Evolutionary conservation across 2,113 vertebrate species (phyloP).

Genomic region (Rhadina sibilatrix): DNA sequence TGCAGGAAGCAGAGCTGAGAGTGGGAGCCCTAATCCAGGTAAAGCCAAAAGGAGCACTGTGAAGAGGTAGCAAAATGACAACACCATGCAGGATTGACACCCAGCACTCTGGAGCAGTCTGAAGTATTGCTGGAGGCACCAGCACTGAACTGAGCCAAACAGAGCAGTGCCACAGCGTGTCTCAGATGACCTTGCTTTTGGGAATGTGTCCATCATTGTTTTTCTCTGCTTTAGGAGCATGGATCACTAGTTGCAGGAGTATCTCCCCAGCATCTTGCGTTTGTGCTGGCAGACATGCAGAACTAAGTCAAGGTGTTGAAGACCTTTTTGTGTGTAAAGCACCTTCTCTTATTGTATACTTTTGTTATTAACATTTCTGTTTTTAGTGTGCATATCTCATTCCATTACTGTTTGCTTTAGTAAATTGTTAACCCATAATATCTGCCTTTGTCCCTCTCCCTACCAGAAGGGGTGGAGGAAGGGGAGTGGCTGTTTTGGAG

Average conservation of each 20-base stretch:
- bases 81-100: not conserved
- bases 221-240: not conserved
- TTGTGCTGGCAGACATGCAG: rapidly evolving
- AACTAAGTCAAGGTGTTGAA: not conserved
- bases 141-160: not conserved
- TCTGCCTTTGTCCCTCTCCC: not conserved
- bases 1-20: rapidly evolving
- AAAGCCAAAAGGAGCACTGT: not conserved
- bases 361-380: not conserved
- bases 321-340: not conserved
- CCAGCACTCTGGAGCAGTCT: not conserved
- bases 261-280: not conserved
- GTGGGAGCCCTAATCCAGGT: rapidly evolving
- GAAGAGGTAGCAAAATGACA: not conserved
- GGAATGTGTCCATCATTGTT: too few relatives aligned
- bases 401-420: not conserved
- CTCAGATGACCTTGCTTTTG: not conserved
- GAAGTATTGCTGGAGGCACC: not conserved
- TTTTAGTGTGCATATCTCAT: not conserved
- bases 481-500: not conserved
- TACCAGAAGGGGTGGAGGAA: not conserved
- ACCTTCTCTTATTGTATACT: not conserved
- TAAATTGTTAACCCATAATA: not conserved
- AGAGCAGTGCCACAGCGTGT: rapidly evolving
- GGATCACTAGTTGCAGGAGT: rapidly evolving